Conservation (phyloP, 2,113 vertebrate genomes). For the Empidonax alnorum region DNA sequence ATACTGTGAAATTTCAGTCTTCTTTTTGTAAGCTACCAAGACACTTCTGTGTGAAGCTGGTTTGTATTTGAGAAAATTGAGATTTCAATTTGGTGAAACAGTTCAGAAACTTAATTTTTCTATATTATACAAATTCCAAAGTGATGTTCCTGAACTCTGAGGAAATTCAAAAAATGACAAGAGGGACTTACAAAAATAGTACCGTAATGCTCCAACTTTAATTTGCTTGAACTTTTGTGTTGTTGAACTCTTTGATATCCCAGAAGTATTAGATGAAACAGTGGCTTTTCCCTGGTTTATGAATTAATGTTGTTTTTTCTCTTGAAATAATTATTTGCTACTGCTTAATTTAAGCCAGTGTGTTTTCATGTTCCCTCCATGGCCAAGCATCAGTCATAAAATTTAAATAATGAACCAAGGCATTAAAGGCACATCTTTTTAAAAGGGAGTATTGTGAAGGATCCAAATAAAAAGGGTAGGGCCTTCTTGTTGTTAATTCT, state of each 20-base stretch:
- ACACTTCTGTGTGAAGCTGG: neutral
- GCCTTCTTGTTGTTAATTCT: neutral
- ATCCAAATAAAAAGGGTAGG: constrained; percentile 20
- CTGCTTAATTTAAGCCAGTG: neutral
- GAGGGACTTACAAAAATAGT: neutral
- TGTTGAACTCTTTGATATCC: constrained; percentile 18
- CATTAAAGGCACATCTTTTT: constrained; percentile 5
- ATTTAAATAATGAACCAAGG: constrained; percentile 53
- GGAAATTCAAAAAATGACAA: neutral
- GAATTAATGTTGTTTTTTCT: constrained; percentile 1
- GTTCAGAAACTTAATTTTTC: neutral
- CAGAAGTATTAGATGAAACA: constrained; percentile 16
- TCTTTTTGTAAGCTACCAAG: neutral
- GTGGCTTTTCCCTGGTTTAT: constrained; percentile 3
- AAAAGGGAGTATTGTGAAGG: neutral
- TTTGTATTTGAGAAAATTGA: neutral
- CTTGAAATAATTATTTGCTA: constrained; percentile 17
- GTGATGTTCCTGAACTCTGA: neutral
- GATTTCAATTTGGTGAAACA: neutral
- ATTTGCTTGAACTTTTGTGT: neutral
- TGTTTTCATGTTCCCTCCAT: constrained; percentile 38
- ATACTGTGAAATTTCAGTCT: neutral
- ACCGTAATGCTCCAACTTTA: neutral
- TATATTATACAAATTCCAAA: neutral
- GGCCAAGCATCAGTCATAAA: neutral